Evolutionary conservation across 2,113 vertebrate species (phyloP).

Genomic region (Caranx melampygus): DNA sequence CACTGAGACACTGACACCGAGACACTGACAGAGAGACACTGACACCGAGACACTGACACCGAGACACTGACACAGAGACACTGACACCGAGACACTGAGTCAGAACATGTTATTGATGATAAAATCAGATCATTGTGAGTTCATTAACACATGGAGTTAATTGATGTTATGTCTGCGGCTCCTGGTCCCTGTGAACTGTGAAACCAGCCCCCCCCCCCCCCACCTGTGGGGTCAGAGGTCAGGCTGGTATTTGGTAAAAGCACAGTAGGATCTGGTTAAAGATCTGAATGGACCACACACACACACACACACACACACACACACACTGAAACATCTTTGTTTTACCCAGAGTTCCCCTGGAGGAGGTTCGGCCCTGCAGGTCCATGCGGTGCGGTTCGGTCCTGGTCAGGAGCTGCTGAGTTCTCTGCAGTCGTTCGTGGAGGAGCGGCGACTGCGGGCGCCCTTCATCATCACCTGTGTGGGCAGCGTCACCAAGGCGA

Average conservation of each 20-base stretch:
- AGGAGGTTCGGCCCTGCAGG: constrained; percentile 66
- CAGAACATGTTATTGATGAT: too few species aligned
- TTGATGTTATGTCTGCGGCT: too few species aligned
- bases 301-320: too few species aligned
- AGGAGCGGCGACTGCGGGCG: constrained; percentile 76
- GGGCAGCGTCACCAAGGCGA: constrained; percentile 84
- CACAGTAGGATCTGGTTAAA: constrained; percentile 81
- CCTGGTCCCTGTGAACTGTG: too few species aligned
- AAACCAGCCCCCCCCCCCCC: background rate
- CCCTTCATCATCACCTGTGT: constrained; percentile 84
- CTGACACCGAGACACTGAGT: too few species aligned
- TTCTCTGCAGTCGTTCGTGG: constrained; percentile 77
- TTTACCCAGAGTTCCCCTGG: constrained; percentile 43
- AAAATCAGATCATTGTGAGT: background rate
- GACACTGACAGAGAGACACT: too few species aligned
- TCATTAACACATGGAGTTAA: constrained; percentile 6
- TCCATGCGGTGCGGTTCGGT: constrained; percentile 74
- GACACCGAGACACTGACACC: too few species aligned
- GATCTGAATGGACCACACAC: constrained; percentile 78
- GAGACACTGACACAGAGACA: too few species aligned
- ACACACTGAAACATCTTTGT: background rate
- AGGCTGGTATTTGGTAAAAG: constrained; percentile 82
- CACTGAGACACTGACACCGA: too few species aligned
- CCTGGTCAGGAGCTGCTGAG: constrained; percentile 80
- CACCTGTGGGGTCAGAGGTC: constrained; percentile 71